Evolutionary conservation across 2,888 invertebrate species (phyloP).

Genomic region (Ganaspis brasiliensis): DNA sequence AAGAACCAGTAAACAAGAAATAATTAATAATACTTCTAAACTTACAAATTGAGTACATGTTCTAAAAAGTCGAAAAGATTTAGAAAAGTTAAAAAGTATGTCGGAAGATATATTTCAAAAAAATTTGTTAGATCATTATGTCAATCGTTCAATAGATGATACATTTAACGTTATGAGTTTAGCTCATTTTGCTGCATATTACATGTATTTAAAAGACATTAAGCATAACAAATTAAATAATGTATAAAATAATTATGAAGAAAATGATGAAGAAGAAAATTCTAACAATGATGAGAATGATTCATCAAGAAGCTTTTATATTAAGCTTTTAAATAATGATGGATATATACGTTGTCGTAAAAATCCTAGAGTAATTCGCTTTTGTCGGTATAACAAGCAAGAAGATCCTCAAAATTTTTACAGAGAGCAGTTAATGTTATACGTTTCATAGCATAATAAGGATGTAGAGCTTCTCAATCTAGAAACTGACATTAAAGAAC

Average conservation of each 20-base stretch:
- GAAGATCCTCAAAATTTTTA: no score
- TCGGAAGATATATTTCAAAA: not conserved
- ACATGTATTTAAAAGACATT: not conserved
- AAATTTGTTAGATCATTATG: not conserved
- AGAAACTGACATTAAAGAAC: not conserved
- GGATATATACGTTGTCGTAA: no score
- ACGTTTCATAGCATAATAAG: not conserved
- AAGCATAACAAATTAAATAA: not conserved
- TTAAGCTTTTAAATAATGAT: no score
- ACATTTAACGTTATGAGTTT: not conserved
- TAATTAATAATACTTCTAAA: not conserved
- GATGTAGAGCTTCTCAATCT: not conserved
- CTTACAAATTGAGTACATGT: not conserved
- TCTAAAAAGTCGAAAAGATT: no score
- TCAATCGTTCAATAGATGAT: not conserved
- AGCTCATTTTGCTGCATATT: not conserved
- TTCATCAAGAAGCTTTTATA: not conserved
- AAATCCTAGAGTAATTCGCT: no score
- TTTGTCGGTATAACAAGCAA: no score
- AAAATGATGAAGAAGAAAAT: not conserved
- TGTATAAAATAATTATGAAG: not conserved
- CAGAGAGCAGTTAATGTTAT: no score
- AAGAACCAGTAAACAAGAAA: not conserved
- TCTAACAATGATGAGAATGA: not conserved
- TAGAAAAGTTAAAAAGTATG: not conserved